These are phyloP conservation scores for Sebastes jordani DNA, from an alignment of 2,797 vertebrate genomes.

Conservation along the genomic window DNA sequence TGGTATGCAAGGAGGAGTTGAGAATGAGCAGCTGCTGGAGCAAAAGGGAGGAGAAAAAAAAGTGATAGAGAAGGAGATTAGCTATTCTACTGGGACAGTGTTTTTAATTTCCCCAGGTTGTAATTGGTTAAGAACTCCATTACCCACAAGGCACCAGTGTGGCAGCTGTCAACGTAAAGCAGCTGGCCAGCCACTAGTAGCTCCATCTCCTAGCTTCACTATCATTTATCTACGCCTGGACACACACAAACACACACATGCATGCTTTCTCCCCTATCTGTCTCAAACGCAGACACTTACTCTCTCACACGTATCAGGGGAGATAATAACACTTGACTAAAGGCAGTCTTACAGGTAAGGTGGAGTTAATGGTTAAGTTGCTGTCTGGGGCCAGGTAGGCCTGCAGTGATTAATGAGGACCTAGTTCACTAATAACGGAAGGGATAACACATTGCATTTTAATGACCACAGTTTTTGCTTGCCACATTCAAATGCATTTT, in stretches of 20 bases:
- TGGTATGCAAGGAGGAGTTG: slow-evolving; percentile 51
- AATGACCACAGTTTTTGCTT: slow-evolving; percentile 36
- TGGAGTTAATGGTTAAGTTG: slow-evolving; percentile 71
- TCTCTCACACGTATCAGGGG: slow-evolving; percentile 42
- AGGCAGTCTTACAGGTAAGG: slow-evolving; percentile 62
- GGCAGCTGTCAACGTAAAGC: slow-evolving; percentile 76
- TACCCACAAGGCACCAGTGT: slow-evolving; percentile 75
- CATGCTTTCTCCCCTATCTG: not conserved
- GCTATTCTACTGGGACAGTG: slow-evolving; percentile 67
- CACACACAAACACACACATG: slow-evolving; percentile 18
- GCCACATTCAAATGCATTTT: not conserved
- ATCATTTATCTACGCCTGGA: slow-evolving; percentile 72
- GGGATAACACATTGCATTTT: slow-evolving; percentile 34
- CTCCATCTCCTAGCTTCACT: slow-evolving; percentile 47
- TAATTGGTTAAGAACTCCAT: slow-evolving; percentile 80
- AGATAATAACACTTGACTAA: slow-evolving; percentile 60
- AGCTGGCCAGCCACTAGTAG: slow-evolving; percentile 72
- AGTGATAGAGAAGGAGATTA: slow-evolving; percentile 67
- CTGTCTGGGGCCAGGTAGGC: slow-evolving; percentile 43
- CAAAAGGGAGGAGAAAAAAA: slow-evolving; percentile 25
- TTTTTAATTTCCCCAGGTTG: slow-evolving; percentile 80
- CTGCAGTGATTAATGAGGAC: slow-evolving; percentile 68
- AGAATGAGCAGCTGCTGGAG: slow-evolving; percentile 66
- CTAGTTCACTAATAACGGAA: slow-evolving; percentile 42
- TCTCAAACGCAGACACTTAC: slow-evolving; percentile 13